These are phyloP conservation scores for Drosophila setosimentum DNA, from an alignment of 2,888 invertebrate species.

Conservation along the genomic window DNA sequence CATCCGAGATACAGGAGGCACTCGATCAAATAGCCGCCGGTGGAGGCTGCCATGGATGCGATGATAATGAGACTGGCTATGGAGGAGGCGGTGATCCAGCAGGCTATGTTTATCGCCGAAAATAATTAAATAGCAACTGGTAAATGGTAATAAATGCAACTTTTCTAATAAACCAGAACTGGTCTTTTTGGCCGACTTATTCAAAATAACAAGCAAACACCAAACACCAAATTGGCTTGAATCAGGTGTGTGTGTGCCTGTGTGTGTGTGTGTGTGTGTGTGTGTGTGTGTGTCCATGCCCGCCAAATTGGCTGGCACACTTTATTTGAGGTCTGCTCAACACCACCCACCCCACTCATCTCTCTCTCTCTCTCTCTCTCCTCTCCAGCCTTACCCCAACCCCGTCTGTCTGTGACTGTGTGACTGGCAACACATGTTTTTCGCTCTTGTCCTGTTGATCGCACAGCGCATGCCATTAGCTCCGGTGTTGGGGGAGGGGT, in stretches of 20 bases:
- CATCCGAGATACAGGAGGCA: conserved; percentile 88
- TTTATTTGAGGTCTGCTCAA: conserved; percentile 18
- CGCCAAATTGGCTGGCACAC: conserved; percentile 40
- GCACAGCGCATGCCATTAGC: conserved; percentile 36
- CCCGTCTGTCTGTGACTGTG: conserved; percentile 65
- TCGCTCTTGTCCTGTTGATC: conserved; percentile 82
- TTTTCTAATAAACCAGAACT: conserved; percentile 16
- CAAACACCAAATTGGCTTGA: conserved; percentile 71
- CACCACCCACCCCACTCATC: background rate
- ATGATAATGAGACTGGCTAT: conserved; percentile 65
- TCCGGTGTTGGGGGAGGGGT: conserved; percentile 30
- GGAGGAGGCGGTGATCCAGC: conserved; percentile 37
- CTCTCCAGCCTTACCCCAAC: conserved; percentile 27
- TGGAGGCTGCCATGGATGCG: conserved; percentile 82
- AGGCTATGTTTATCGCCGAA: conserved; percentile 61
- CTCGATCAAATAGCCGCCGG: conserved; percentile 82
- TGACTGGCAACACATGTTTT: conserved; percentile 85
- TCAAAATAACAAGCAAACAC: conserved; percentile 81
- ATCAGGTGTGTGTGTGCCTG: conserved; percentile 19
- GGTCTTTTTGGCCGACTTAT: conserved; percentile 54
- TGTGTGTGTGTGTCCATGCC: conserved; percentile 6
- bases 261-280: conserved; percentile 1
- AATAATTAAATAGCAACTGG: conserved; percentile 27
- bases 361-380: conserved; percentile 2
- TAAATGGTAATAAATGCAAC: conserved; percentile 18